Conservation (phyloP, 2,888 invertebrate species). For the Cheiracanthium punctorium region DNA sequence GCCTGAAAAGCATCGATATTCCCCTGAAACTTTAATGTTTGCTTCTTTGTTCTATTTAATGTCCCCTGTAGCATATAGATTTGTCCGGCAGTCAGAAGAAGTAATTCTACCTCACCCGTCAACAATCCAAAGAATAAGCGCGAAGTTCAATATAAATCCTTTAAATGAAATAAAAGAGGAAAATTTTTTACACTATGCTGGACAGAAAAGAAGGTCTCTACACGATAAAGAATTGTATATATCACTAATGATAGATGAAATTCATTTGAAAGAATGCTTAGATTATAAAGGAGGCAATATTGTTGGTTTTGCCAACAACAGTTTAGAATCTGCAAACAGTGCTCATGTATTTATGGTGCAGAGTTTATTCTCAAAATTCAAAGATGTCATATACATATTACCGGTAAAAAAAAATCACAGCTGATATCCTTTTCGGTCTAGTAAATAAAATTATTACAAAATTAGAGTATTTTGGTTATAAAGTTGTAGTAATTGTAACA, state of each 20-base stretch:
- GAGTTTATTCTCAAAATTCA: background rate
- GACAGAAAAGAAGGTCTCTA: background rate
- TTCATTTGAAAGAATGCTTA: background rate
- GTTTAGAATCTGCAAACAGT: background rate
- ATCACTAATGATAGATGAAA: background rate
- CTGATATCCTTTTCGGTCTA: too few species aligned
- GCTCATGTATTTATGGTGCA: background rate
- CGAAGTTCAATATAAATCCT: background rate
- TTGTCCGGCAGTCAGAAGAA: background rate
- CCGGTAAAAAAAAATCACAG: too few species aligned
- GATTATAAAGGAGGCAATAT: background rate
- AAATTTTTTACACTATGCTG: background rate
- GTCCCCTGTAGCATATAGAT: background rate
- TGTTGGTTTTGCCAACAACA: background rate
- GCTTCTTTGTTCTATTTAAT: background rate
- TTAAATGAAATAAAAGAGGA: background rate
- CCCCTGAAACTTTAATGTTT: background rate
- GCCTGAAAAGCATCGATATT: background rate
- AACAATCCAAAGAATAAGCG: background rate
- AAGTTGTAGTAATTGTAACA: background rate
- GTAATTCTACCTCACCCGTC: background rate
- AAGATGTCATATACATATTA: background rate
- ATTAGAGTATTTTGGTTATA: too few species aligned
- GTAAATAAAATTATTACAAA: too few species aligned
- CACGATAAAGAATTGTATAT: background rate